These are phyloP conservation scores for Atlantisia rogersi DNA, from an alignment of 2,113 vertebrate genomes.

Conservation along the genomic window DNA sequence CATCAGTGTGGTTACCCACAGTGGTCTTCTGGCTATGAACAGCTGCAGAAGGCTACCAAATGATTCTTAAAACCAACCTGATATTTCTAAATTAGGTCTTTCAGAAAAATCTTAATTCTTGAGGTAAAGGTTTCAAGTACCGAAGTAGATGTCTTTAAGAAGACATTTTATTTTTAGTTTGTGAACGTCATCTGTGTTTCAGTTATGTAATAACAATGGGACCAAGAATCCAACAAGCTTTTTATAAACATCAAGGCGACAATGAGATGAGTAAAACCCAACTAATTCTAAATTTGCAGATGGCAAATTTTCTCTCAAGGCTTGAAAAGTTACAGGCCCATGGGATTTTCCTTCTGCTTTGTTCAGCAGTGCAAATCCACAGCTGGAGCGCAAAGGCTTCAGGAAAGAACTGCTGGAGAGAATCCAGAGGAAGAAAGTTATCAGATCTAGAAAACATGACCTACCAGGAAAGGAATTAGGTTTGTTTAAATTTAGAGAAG, in stretches of 20 bases:
- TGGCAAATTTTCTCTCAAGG: constrained; percentile 32
- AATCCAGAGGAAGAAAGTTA: constrained; percentile 63
- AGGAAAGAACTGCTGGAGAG: constrained; percentile 43
- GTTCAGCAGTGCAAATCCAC: constrained; percentile 45
- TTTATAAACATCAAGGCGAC: background rate
- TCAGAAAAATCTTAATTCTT: background rate
- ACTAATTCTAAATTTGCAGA: constrained; percentile 42
- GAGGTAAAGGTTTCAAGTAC: background rate
- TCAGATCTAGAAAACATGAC: constrained; percentile 68
- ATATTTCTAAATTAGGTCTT: background rate
- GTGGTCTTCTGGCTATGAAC: background rate
- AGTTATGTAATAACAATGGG: background rate
- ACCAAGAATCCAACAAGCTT: background rate
- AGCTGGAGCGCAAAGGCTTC: constrained; percentile 12
- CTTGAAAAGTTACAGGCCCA: constrained; percentile 14
- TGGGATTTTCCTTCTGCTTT: constrained; percentile 51
- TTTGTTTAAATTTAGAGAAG: constrained; percentile 65
- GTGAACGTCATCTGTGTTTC: background rate
- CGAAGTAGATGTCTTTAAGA: background rate
- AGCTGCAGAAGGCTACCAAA: background rate
- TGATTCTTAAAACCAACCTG: background rate
- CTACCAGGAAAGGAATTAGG: constrained; percentile 67
- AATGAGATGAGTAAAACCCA: constrained; percentile 24
- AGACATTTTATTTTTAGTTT: background rate
- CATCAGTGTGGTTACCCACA: background rate